Evolutionary conservation across 1,140 invertebrate genomes (phyloP).

Genomic region (Triops longicaudatus): DNA sequence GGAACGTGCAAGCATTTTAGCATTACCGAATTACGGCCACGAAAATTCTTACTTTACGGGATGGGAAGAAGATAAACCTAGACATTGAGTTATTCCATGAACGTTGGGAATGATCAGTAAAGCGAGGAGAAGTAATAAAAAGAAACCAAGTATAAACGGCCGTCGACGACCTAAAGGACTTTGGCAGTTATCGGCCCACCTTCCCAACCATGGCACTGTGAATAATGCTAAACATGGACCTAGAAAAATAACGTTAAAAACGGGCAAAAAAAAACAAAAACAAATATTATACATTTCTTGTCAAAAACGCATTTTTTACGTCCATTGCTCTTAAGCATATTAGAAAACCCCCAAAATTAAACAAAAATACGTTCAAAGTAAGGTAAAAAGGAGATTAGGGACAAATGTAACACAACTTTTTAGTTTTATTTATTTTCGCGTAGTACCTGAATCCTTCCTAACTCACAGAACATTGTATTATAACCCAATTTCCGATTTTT

Average conservation of each 20-base stretch:
- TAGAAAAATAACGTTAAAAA: not conserved
- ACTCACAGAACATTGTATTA: too few relatives aligned
- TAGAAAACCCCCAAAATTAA: too few relatives aligned
- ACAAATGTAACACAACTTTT: too few relatives aligned
- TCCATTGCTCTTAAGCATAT: too few relatives aligned
- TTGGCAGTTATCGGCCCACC: conserved; percentile 41
- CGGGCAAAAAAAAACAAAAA: not conserved
- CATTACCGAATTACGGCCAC: not conserved
- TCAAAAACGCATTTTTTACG: too few relatives aligned
- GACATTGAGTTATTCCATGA: conserved; percentile 33
- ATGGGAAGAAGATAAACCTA: conserved; percentile 24
- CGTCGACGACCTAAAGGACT: conserved; percentile 42
- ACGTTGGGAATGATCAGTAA: conserved; percentile 40
- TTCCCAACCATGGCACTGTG: conserved; percentile 43
- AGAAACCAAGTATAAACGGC: conserved; percentile 43
- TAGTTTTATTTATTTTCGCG: too few relatives aligned
- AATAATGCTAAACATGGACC: conserved; percentile 43
- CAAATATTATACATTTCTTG: too few relatives aligned
- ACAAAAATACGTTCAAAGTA: too few relatives aligned
- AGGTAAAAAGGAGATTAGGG: too few relatives aligned
- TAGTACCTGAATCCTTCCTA: too few relatives aligned
- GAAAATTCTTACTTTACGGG: not conserved
- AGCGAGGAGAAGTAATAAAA: conserved; percentile 39
- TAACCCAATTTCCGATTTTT: too few relatives aligned
- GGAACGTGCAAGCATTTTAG: conserved; percentile 25